A percentile compares a stretch with the other conserved stretches of the same genome.
Conservation (phyloP, 2,888 invertebrate species). For the Philaethria dido region DNA sequence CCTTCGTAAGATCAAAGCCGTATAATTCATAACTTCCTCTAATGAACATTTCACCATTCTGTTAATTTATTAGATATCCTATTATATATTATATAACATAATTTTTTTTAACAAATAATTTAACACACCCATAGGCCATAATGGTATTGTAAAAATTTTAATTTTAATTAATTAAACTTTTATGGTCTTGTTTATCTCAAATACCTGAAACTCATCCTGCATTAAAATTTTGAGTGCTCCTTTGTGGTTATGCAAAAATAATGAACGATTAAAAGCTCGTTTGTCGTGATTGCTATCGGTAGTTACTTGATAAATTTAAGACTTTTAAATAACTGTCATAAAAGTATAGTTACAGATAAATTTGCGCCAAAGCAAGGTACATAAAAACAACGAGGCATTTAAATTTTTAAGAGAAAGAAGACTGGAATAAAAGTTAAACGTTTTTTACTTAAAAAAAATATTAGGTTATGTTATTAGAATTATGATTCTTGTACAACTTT, state of each 20-base stretch:
- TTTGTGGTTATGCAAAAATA: slow-evolving; percentile 36
- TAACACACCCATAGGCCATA: background rate
- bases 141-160: background rate
- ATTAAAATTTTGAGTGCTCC: slow-evolving; percentile 33
- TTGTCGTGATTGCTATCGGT: slow-evolving; percentile 31
- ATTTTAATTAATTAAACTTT: slow-evolving; percentile 26
- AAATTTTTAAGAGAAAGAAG: background rate
- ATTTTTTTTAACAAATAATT: background rate
- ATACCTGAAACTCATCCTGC: slow-evolving; percentile 29
- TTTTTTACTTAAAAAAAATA: background rate
- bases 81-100: background rate
- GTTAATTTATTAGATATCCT: background rate
- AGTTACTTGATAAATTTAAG: slow-evolving; percentile 32
- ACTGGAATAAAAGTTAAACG: background rate
- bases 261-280: slow-evolving; percentile 36
- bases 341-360: background rate
- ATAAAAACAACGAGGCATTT: background rate
- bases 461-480: background rate
- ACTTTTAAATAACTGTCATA: slow-evolving; percentile 27
- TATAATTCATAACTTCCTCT: slow-evolving; percentile 53
- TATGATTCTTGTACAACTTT: background rate
- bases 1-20: slow-evolving; percentile 68
- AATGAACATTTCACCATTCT: slow-evolving; percentile 22
- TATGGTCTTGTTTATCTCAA: slow-evolving; percentile 35
- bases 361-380: background rate